Percentiles rank a stretch among this genome's conserved stretches.
These are phyloP conservation scores for Stigmatopora nigra DNA, from an alignment of 2,113 vertebrate genomes.

Conservation along the genomic window DNA sequence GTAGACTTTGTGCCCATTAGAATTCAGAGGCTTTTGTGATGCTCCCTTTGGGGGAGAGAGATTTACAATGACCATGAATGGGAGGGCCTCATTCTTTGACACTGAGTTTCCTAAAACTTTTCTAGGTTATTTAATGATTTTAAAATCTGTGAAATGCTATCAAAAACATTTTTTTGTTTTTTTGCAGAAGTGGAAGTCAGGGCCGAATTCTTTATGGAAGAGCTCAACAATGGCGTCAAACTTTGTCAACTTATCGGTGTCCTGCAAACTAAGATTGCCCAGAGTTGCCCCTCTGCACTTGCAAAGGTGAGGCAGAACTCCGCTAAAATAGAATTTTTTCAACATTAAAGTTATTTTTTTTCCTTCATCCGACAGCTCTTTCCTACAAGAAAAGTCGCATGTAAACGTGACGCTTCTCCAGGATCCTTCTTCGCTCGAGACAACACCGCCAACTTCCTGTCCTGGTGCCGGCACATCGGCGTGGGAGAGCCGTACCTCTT, in stretches of 20 bases:
- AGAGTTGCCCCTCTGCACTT: constrained; percentile 67
- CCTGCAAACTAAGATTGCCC: constrained; percentile 79
- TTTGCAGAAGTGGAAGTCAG: constrained; percentile 69
- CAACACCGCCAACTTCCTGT: constrained; percentile 96
- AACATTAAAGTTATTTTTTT: not conserved
- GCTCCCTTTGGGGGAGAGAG: constrained; percentile 2
- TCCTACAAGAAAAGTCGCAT: constrained; percentile 80
- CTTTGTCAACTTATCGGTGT: constrained; percentile 80
- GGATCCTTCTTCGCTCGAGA: constrained; percentile 97
- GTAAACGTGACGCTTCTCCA: constrained; percentile 84
- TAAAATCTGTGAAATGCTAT: not conserved
- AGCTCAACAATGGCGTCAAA: constrained; percentile 69
- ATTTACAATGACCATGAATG: constrained; percentile 32
- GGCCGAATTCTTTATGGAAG: constrained; percentile 75
- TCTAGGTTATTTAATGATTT: not conserved
- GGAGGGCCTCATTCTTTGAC: constrained; percentile 8
- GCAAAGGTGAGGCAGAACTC: constrained; percentile 67
- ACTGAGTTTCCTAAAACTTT: not conserved
- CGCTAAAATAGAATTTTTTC: not conserved
- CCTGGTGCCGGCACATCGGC: constrained; percentile 85
- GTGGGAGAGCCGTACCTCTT: constrained; percentile 93
- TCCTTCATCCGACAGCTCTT: constrained; percentile 66
- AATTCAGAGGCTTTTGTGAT: constrained; percentile 17
- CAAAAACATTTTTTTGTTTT: not conserved
- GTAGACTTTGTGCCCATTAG: constrained; percentile 23